Evolutionary conservation across 2,113 vertebrate genomes (phyloP), one percentile per base, ranked within the genome.

Genomic region (Melanocharis versteri): DNA sequence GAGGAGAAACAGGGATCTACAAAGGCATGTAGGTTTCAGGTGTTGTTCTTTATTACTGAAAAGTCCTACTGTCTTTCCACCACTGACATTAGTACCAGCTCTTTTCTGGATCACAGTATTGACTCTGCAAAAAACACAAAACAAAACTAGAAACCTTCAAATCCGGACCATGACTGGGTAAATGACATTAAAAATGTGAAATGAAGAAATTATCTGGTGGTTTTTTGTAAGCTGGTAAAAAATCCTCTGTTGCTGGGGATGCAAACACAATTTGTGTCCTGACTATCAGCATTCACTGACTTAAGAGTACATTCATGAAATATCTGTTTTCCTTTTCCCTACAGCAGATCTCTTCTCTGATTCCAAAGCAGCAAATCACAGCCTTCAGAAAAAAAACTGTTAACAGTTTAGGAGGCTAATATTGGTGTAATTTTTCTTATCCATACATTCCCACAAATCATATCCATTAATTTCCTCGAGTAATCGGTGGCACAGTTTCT

Each of bases 141-240:
- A 17, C 7, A 57, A 61, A 80, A 4, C 6, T 8, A 60, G 20
- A 44, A 65, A 42, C 19, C 23, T 68, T 85, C 48, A 66, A 81
- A 90, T 88, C 0, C 15, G 39, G n/a, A 44, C 37, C 40, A 51
- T 27, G 8, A 17, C 8, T 53, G 9, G 6, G 14, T 60, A 21
- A 85, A 27, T n/a, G 11, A 33, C 15, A 19, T 70, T 23, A 47
- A 76, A 86, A 89, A n/a, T 9, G 1, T 35, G 13, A 90, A 35
- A 15, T 40, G 44, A 82, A 72, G 3, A 65, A 76, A 64, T 76
- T 54, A 50, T n/a, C 11, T 39, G 3, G 0, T 1, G 7, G 0
- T 1, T 15, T 65, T 37, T 72, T 80, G 7, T 13, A 64, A 42
- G 4, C 2, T 80, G 10, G 15, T 56, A 33, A 47, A 64, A 60